Conservation (phyloP, 2,888 invertebrate species). For the Tetranychus piercei region DNA sequence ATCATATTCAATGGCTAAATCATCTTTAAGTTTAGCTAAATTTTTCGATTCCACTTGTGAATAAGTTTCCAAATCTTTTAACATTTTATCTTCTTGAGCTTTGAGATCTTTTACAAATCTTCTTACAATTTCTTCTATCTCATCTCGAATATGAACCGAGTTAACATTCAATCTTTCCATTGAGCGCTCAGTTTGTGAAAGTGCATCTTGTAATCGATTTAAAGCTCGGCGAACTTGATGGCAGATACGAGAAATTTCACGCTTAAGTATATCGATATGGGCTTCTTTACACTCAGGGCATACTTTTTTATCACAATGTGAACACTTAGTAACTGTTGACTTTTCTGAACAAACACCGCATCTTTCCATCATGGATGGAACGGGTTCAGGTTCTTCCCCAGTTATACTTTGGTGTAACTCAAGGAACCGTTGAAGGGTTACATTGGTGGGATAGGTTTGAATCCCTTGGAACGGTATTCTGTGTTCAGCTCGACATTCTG, state of each 20-base stretch:
- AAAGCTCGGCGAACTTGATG: constrained; percentile 46
- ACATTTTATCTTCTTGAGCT: constrained; percentile 42
- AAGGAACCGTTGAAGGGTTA: constrained; percentile 78
- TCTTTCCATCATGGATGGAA: constrained; percentile 34
- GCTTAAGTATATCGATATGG: constrained; percentile 80
- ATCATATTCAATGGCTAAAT: constrained; percentile 76
- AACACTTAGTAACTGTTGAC: constrained; percentile 56
- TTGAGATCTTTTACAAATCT: constrained; percentile 32
- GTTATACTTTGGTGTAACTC: constrained; percentile 74
- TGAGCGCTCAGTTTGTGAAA: constrained; percentile 58
- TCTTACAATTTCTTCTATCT: constrained; percentile 65
- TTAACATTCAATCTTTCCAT: constrained; percentile 69
- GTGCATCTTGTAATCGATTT: constrained; percentile 67
- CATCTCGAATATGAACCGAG: constrained; percentile 70
- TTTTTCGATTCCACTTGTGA: constrained; percentile 67
- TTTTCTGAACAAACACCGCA: constrained; percentile 85
- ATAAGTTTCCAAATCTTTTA: constrained; percentile 57
- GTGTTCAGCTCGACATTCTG: constrained; percentile 92
- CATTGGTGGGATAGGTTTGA: constrained; percentile 84
- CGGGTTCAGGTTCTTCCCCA: constrained; percentile 28
- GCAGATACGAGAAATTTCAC: constrained; percentile 63
- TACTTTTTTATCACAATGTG: constrained; percentile 91
- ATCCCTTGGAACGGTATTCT: constrained; percentile 86
- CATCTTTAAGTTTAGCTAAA: constrained; percentile 69
- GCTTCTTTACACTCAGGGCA: constrained; percentile 84